Conservation (phyloP, 2,888 invertebrate genomes). For the Drosophila flavopinicola region DNA sequence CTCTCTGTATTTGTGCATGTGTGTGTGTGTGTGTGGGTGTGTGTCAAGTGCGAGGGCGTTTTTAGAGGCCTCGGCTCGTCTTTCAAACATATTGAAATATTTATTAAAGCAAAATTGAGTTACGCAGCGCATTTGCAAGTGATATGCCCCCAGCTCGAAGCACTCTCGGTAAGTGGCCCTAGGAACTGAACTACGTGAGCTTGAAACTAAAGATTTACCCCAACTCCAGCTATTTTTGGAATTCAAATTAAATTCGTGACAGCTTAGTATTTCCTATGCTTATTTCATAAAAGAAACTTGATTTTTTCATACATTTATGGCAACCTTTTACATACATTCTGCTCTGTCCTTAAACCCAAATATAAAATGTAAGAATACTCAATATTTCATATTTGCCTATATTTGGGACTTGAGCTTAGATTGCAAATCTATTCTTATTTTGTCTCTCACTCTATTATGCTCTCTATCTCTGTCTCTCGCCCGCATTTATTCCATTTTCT, state of each 20-base stretch:
- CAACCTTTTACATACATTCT: no score
- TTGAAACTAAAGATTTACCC: neutral
- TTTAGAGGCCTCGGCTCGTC: conserved; percentile 18
- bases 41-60: conserved; percentile 34
- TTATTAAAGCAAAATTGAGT: conserved; percentile 46
- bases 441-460: neutral
- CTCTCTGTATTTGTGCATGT: neutral
- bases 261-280: no score
- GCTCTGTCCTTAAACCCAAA: no score
- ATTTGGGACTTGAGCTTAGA: no score
- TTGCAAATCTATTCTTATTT: neutral
- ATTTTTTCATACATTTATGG: no score
- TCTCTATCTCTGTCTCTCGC: neutral
- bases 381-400: neutral
- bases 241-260: conserved; percentile 20
- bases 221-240: neutral
- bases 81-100: conserved; percentile 49
- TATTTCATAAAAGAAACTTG: no score
- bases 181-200: conserved; percentile 8
- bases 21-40: conserved; percentile 6
- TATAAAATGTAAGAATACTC: neutral
- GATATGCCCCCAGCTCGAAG: conserved; percentile 14
- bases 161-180: neutral
- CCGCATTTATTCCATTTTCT: neutral
- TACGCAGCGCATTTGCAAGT: conserved; percentile 22